Percentiles rank a stretch among this genome's conserved stretches.
These are phyloP conservation scores for Elachura formosa DNA, from an alignment of 2,113 vertebrate species.

Conservation along the genomic window DNA sequence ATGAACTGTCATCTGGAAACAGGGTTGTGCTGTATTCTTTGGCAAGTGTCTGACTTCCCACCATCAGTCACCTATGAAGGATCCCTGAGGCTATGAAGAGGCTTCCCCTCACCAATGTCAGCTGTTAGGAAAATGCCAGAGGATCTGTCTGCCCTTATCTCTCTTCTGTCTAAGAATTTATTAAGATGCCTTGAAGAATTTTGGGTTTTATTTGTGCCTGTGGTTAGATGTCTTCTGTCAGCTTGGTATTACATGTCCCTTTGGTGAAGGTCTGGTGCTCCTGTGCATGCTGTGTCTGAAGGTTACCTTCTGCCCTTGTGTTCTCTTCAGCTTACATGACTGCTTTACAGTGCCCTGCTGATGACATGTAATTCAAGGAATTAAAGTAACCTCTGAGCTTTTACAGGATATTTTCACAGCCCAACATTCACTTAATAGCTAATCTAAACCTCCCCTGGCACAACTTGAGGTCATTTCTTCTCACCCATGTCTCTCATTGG, in stretches of 20 bases:
- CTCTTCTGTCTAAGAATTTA: neutral
- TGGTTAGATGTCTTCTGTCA: neutral
- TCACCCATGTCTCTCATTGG: neutral
- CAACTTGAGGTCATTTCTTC: neutral
- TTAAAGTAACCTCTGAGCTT: neutral
- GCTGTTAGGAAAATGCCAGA: neutral
- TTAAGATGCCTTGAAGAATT: neutral
- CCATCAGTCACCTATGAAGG: rapidly evolving
- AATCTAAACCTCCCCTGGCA: neutral
- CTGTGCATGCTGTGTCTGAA: neutral
- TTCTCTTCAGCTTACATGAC: neutral
- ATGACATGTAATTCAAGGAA: neutral
- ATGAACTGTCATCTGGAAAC: neutral
- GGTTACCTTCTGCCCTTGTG: neutral
- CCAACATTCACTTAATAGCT: neutral
- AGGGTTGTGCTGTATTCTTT: neutral
- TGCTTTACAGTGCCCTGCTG: neutral
- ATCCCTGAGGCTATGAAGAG: neutral
- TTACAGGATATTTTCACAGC: neutral
- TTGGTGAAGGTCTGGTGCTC: neutral
- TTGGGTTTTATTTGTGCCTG: neutral
- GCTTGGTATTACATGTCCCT: neutral
- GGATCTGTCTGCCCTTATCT: neutral
- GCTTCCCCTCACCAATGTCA: neutral
- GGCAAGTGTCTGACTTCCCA: neutral